Conservation (phyloP, 2,888 invertebrate genomes). For the Leptinotarsa juncta region DNA sequence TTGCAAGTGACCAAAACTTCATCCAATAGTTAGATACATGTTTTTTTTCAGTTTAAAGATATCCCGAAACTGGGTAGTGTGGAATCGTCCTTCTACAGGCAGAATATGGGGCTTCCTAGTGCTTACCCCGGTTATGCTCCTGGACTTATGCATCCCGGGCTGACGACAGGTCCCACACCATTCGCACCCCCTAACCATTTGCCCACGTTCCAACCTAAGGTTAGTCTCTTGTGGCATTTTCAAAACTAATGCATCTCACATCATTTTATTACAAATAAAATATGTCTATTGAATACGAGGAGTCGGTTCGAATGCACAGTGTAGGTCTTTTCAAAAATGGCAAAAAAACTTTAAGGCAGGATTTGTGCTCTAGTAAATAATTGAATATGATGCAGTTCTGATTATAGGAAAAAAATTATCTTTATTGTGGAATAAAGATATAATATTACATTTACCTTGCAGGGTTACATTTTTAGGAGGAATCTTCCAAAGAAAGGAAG, state of each 20-base stretch:
- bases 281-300: conserved; percentile 1
- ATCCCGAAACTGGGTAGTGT: conserved; percentile 85
- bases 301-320: neutral
- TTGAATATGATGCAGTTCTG: no score
- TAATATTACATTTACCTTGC: no score
- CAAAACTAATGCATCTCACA: conserved; percentile 28
- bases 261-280: conserved; percentile 33
- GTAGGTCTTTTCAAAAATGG: neutral
- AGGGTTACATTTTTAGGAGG: no score
- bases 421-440: no score
- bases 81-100: conserved; percentile 84
- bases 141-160: conserved; percentile 81
- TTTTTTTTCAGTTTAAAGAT: conserved; percentile 79
- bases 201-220: conserved; percentile 90
- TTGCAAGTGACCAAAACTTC: neutral
- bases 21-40: conserved; percentile 29
- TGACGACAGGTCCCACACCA: conserved; percentile 80
- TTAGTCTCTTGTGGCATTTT: conserved; percentile 57
- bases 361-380: no score
- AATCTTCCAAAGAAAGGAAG: no score
- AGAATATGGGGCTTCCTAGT: conserved; percentile 75
- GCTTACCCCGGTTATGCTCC: conserved; percentile 84
- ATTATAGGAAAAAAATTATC: no score
- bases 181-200: conserved; percentile 91
- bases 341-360: no score